A percentile compares a stretch with the other conserved stretches of the same genome.
Conservation (phyloP, 1,140 invertebrate genomes). For the Oscheius sp. region DNA sequence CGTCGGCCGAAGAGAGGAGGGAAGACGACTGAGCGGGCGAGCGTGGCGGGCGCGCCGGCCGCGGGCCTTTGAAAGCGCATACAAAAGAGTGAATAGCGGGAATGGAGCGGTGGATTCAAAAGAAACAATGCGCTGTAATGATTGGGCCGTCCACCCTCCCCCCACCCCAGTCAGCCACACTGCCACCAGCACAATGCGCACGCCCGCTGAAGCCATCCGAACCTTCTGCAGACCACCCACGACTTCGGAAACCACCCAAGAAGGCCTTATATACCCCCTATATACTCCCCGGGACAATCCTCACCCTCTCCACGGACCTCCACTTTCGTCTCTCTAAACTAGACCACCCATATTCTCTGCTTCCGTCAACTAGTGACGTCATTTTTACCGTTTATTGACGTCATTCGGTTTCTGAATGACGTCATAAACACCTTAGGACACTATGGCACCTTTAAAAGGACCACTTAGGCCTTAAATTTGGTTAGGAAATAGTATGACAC, state of each 20-base stretch:
- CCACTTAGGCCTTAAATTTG: no score
- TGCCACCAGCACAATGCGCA: not conserved
- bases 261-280: not conserved
- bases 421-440: no score
- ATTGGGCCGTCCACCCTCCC: slow-evolving; percentile 20
- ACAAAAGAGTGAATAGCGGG: slow-evolving; percentile 34
- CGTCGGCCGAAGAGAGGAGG: not conserved
- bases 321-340: no score
- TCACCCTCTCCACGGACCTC: no score
- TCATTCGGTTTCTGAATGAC: no score
- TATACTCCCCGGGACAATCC: no score
- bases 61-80: slow-evolving; percentile 31
- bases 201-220: not conserved
- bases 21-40: not conserved
- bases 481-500: no score
- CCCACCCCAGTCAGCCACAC: not conserved
- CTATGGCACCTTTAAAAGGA: no score
- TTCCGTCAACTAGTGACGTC: no score
- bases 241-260: not conserved
- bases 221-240: not conserved
- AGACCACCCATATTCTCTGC: no score
- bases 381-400: no score
- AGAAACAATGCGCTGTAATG: slow-evolving; percentile 42
- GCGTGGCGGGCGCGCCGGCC: not conserved
- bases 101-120: slow-evolving; percentile 41